Percentiles rank a stretch among this genome's conserved stretches.
Conservation (phyloP, 2,888 invertebrate genomes). For the Schizaphis graminum region DNA sequence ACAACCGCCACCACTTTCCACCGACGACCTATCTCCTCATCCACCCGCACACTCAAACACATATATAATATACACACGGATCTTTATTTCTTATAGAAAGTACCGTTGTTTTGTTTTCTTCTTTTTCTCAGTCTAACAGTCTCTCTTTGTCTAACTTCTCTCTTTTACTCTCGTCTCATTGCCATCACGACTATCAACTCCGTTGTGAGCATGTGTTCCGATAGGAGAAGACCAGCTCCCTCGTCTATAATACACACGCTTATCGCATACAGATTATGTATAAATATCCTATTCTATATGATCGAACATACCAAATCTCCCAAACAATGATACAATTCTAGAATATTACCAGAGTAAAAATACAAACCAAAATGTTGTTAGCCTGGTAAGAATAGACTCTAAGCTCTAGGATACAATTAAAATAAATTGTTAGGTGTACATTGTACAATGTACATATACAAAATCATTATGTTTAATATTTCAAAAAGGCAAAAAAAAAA, state of each 20-base stretch:
- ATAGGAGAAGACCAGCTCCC: background rate
- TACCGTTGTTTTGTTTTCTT: conserved; percentile 55
- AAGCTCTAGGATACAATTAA: background rate
- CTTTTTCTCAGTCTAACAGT: conserved; percentile 8
- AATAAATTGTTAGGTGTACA: background rate
- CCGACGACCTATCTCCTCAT: conserved; percentile 32
- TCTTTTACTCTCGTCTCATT: background rate
- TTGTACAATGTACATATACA: background rate
- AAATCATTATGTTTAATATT: background rate
- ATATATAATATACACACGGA: conserved; percentile 12
- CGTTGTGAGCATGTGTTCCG: background rate
- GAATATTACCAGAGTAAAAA: background rate
- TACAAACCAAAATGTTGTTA: background rate
- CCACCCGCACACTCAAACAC: conserved; percentile 57
- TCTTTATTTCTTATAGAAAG: conserved; percentile 62
- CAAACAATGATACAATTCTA: background rate
- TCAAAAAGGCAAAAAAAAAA: background rate
- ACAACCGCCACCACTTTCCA: conserved; percentile 31
- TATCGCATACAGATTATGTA: background rate
- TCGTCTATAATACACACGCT: background rate
- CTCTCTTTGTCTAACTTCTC: background rate
- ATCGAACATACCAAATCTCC: background rate
- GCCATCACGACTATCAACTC: background rate
- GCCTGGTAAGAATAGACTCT: background rate
- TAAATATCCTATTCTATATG: background rate